Evolutionary conservation across 2,888 invertebrate species (phyloP), one percentile per base, ranked within the genome.

Genomic region (Smittia aterrima): DNA sequence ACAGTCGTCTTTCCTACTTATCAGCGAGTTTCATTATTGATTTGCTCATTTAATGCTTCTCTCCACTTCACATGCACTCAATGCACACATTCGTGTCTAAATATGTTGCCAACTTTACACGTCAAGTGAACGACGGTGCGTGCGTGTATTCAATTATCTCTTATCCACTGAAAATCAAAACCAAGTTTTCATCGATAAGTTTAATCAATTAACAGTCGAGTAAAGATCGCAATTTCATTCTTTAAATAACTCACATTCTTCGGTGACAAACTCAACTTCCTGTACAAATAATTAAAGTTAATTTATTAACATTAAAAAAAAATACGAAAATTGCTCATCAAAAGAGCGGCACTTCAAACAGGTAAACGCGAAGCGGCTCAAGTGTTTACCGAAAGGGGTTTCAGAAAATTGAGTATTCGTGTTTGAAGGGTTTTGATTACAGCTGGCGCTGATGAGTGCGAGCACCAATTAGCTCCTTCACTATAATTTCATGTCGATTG

Each of bases 61-160:
- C n/a, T n/a, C n/a, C n/a, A n/a, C n/a, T n/a, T 38, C 9, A 7
- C 9, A 38, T 18, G 22, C 7, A 22, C 7, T 58, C 20, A 22
- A 13, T 58, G 22, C 13, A 58, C 18, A 22, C 13, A 58, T 22
- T n/a, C n/a, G 22, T 22, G 22, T 58, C n/a, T 6, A 11, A 58
- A 64, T 22, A 27, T 27, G 64, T 64, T 64, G 25, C 25, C 64
- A 64, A 64, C 27, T 64, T 64, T 64, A 64, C 64, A 64, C 64
- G 25, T 64, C 27, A 27, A 24, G 25, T 11, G 18, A 22, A 1
- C 18, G 9, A 58, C 18, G 4, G 64, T 64, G 64, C 64, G 64
- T 64, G 64, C 27, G 27, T 27, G 27, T 25, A 64, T 27, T 64
- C 64, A 27, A 64, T 64, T 64, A 64, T 27, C 27, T 27, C 25